Percentiles rank a stretch among this genome's conserved stretches.
These are phyloP conservation scores for Myiozetetes cayanensis DNA, from an alignment of 2,113 vertebrate genomes.

Conservation along the genomic window DNA sequence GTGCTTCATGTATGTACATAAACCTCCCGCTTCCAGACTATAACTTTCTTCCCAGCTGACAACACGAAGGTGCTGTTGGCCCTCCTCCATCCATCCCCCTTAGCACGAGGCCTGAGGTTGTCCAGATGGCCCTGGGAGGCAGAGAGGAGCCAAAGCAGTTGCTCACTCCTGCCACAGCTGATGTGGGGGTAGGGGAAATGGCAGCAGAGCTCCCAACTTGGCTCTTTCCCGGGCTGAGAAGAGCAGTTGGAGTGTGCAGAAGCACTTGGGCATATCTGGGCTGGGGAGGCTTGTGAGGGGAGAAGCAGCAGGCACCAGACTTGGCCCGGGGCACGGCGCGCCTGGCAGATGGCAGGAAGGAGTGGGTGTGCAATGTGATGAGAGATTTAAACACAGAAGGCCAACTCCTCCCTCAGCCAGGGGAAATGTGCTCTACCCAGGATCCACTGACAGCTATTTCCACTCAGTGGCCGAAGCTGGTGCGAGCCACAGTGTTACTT, in stretches of 20 bases:
- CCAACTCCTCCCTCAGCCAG: conserved; percentile 28
- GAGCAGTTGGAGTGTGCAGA: conserved; percentile 45
- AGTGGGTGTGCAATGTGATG: neutral
- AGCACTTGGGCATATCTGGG: conserved; percentile 25
- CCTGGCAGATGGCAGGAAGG: conserved; percentile 51
- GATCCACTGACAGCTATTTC: neutral
- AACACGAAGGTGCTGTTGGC: conserved; percentile 15
- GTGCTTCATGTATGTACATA: conserved; percentile 2
- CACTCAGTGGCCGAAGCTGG: neutral
- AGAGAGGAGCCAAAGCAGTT: conserved; percentile 25
- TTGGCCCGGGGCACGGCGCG: conserved; percentile 26
- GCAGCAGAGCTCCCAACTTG: conserved; percentile 37
- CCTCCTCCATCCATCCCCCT: neutral
- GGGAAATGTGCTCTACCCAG: neutral
- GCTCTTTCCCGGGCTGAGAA: neutral
- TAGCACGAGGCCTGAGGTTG: neutral
- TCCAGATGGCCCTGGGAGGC: conserved; percentile 52
- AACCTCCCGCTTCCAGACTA: conserved; percentile 22
- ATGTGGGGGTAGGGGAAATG: conserved; percentile 32
- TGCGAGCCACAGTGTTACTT: neutral
- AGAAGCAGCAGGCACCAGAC: conserved; percentile 49
- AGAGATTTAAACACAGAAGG: conserved; percentile 39
- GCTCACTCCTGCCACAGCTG: conserved; percentile 18
- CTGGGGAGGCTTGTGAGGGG: neutral
- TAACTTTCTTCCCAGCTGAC: conserved; percentile 7